Evolutionary conservation across 2,797 vertebrate species (phyloP).

Genomic region (Pseudochromis fuscus): DNA sequence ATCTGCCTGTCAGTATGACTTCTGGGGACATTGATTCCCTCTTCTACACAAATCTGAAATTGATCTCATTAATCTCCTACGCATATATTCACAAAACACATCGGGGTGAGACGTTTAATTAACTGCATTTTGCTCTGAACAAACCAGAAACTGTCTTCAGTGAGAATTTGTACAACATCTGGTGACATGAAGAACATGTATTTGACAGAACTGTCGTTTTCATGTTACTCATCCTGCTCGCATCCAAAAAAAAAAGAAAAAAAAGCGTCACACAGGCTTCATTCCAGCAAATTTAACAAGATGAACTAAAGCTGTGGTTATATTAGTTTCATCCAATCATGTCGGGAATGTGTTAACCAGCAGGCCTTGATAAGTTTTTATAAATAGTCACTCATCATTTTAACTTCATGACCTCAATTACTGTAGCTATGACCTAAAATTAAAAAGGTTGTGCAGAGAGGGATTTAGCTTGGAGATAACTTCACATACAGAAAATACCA

Average conservation of each 20-base stretch:
- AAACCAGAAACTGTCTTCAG: constrained; percentile 38
- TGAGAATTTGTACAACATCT: constrained; percentile 30
- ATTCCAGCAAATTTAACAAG: constrained; percentile 21
- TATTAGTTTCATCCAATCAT: constrained; percentile 37
- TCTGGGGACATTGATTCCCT: constrained; percentile 69
- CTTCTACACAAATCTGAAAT: constrained; percentile 77
- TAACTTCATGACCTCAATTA: constrained; percentile 43
- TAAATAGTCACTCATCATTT: constrained; percentile 44
- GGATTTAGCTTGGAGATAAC: constrained; percentile 27
- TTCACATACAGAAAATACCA: background rate
- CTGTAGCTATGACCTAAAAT: constrained; percentile 20
- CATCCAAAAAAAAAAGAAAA: no score
- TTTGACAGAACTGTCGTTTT: constrained; percentile 23
- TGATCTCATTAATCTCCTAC: constrained; percentile 77
- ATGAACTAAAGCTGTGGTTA: constrained; percentile 18
- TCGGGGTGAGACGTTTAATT: constrained; percentile 68
- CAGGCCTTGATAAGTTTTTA: constrained; percentile 46
- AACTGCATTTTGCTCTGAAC: constrained; percentile 50
- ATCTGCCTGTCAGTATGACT: constrained; percentile 74
- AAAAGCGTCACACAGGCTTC: constrained; percentile 23
- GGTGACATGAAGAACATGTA: background rate
- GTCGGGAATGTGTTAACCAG: constrained; percentile 33
- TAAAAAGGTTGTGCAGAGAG: constrained; percentile 6
- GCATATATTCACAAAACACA: constrained; percentile 67
- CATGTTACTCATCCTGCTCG: constrained; percentile 15